These are phyloP conservation scores for Chelmon rostratus DNA, from an alignment of 2,797 vertebrate genomes.

Conservation along the genomic window DNA sequence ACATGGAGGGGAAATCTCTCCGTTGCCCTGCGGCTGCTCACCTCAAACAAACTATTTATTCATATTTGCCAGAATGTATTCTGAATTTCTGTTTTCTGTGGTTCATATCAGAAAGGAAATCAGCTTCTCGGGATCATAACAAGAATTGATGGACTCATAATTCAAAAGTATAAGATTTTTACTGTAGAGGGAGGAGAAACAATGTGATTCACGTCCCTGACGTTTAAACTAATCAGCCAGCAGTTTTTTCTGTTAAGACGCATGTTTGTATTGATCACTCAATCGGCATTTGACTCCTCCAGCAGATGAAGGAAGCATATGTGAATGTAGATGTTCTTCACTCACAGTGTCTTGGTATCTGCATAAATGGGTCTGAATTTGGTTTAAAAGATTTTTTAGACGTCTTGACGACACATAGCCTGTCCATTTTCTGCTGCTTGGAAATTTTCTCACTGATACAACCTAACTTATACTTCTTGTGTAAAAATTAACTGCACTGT, in stretches of 20 bases:
- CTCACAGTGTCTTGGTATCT: too few species aligned
- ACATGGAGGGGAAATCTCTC: background rate
- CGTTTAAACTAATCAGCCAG: background rate
- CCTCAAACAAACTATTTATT: background rate
- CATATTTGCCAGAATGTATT: background rate
- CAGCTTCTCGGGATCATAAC: background rate
- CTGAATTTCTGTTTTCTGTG: background rate
- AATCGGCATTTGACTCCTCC: too few species aligned
- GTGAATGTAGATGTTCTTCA: background rate
- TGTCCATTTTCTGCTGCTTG: too few species aligned
- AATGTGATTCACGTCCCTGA: background rate
- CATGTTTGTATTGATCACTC: too few species aligned
- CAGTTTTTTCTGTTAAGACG: too few species aligned
- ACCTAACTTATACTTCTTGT: too few species aligned
- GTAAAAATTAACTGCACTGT: too few species aligned
- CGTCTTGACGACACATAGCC: too few species aligned
- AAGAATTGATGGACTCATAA: too few species aligned
- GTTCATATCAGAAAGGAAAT: background rate
- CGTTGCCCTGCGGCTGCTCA: background rate
- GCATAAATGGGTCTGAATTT: too few species aligned
- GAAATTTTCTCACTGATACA: too few species aligned
- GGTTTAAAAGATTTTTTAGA: too few species aligned
- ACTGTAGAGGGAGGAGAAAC: background rate
- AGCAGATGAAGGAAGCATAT: background rate
- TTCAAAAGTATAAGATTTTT: background rate